Evolutionary conservation across 2,113 vertebrate species (phyloP).

Genomic region (Sturnus vulgaris): DNA sequence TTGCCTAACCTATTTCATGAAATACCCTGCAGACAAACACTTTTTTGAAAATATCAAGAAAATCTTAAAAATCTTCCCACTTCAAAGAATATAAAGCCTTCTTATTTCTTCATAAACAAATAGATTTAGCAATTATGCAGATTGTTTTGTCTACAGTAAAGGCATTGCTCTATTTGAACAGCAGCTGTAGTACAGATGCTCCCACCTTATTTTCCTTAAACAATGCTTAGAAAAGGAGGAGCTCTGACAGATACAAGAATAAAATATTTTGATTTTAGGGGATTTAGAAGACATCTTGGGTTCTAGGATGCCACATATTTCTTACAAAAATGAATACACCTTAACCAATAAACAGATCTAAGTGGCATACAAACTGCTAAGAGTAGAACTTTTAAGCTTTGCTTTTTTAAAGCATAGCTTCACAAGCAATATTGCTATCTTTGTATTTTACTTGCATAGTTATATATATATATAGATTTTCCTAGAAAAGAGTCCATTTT

Average conservation of each 20-base stretch:
- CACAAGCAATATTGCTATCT: not conserved
- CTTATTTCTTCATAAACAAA: slow-evolving; percentile 49
- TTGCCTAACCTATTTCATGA: not conserved
- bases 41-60: not conserved
- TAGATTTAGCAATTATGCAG: slow-evolving; percentile 13
- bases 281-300: not conserved
- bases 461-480: not conserved
- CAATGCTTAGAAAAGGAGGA: not conserved
- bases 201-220: slow-evolving; percentile 11
- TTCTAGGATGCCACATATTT: not conserved
- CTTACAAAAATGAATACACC: not conserved
- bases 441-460: not conserved
- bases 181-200: slow-evolving; percentile 61
- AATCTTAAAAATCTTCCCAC: not conserved
- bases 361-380: not conserved
- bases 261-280: not conserved
- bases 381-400: not conserved
- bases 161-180: not conserved
- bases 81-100: slow-evolving; percentile 40
- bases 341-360: not conserved
- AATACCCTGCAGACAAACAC: not conserved
- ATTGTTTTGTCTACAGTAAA: slow-evolving; percentile 61
- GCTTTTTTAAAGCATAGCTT: not conserved
- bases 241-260: not conserved
- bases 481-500: slow-evolving; percentile 15